Base-by-base conservation (phyloP, 2,888 invertebrate genomes). In the Sicus ferrugineus region DNA sequence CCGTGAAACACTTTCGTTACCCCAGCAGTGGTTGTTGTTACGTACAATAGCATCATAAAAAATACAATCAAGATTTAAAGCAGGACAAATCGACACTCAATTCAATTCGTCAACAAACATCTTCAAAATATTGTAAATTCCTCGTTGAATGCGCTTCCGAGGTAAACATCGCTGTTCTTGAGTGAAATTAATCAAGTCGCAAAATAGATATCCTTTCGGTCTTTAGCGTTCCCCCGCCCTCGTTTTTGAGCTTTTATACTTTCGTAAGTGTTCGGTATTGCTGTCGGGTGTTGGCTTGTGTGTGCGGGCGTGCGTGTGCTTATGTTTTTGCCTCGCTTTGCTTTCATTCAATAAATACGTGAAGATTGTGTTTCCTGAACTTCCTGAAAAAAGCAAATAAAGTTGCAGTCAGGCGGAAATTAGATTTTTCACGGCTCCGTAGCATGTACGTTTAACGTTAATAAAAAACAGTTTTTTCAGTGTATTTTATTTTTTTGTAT, bases 11-110 rank as follows among this genome's bases (percentile, higher is more conserved):
- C 48, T n/a, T 48, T n/a, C 21, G n/a, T 19, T 19, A 9, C n/a
- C n/a, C n/a, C n/a, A n/a, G n/a, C n/a, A n/a, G n/a, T n/a, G 6
- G 28, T 30, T 56, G 30, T 56, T 56, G 56, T 30, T 56, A 30
- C 30, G n/a, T 30, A 16, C 7, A 54, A 26, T 23, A 54, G 7
- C 23, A n/a, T 11, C 52, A 26, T 4, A 52, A 26, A 52, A 52
- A 11, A 21, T 2, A 50, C 21, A 26, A 4, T 2, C 14, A 9
- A 54, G 26, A n/a, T n/a, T n/a, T n/a, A n/a, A n/a, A n/a, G n/a
- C n/a, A n/a, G n/a, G n/a, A n/a, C n/a, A n/a, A n/a, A n/a, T n/a
- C n/a, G n/a, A n/a, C n/a, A n/a, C n/a, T n/a, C n/a, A n/a, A n/a
- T n/a, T n/a, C n/a, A n/a, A n/a, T 42, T 42, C n/a, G 42, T n/a